phyloP scores from a whole-genome alignment of 2,797 vertebrate species.

The Octomys mimax region DNA sequence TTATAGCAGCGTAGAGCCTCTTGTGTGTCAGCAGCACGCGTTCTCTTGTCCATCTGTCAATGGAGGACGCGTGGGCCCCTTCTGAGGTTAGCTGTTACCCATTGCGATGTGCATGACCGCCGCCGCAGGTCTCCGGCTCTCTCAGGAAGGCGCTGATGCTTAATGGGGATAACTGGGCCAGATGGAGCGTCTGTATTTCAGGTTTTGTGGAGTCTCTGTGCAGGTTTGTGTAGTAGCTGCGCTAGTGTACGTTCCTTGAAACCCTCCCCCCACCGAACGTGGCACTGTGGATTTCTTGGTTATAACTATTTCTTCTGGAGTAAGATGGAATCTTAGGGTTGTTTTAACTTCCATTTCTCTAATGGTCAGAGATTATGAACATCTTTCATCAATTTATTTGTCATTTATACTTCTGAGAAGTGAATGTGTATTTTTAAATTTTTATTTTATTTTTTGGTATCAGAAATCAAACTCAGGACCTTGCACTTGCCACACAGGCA shows the following conservation, averaged over 20 bases:
- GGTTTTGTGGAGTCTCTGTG: neutral
- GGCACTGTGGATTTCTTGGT: neutral
- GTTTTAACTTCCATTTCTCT: neutral
- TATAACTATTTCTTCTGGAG: neutral
- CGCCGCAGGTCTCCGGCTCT: neutral
- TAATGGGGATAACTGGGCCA: neutral
- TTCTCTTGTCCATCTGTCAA: neutral
- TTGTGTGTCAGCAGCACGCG: neutral
- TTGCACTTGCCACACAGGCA: no score
- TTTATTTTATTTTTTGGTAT: no score
- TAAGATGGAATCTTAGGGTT: neutral
- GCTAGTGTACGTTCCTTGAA: neutral
- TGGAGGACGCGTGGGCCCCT: neutral
- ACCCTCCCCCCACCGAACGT: neutral
- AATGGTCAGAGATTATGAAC: neutral
- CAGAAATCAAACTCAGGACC: no score
- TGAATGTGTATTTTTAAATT: neutral
- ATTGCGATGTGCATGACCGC: neutral
- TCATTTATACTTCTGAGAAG: neutral
- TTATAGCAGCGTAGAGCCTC: neutral
- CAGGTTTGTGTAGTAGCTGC: neutral
- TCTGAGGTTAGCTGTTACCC: neutral
- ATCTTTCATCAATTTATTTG: neutral
- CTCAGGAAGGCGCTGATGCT: neutral
- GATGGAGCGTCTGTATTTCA: neutral